phyloP scores from a whole-genome alignment of 2,113 vertebrate genomes.

The Psammodynastes pulverulentus region DNA sequence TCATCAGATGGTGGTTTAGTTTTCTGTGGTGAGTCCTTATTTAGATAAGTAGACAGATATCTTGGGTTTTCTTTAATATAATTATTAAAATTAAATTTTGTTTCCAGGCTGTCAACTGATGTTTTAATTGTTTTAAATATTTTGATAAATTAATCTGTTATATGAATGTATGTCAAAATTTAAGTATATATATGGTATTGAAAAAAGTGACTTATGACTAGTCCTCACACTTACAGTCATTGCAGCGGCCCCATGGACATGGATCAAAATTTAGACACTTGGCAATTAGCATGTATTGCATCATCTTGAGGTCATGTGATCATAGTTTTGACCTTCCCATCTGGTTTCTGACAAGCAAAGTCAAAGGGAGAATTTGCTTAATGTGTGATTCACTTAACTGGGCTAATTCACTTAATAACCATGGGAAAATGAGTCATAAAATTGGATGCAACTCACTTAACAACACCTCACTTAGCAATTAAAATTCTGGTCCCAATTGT shows the following conservation, averaged over 20 bases:
- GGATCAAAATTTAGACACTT: background rate
- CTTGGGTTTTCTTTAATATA: background rate
- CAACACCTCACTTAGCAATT: background rate
- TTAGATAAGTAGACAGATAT: background rate
- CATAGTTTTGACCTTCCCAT: background rate
- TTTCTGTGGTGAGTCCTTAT: background rate
- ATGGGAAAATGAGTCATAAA: background rate
- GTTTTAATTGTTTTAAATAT: background rate
- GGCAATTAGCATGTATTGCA: background rate
- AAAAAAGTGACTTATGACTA: background rate
- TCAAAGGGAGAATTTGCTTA: background rate
- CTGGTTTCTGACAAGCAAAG: background rate
- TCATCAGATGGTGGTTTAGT: background rate
- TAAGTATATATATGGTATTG: no score
- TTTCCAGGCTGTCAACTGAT: background rate
- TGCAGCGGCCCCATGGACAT: background rate
- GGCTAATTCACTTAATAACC: background rate
- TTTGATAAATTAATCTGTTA: background rate
- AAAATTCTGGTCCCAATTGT: background rate
- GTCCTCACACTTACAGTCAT: background rate
- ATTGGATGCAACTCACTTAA: background rate
- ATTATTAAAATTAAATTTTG: background rate
- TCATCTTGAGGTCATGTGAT: background rate
- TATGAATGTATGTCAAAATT: background rate
- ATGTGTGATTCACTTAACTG: background rate